Evolutionary conservation across 2,888 invertebrate species (phyloP).

Genomic region (Busseola fusca): DNA sequence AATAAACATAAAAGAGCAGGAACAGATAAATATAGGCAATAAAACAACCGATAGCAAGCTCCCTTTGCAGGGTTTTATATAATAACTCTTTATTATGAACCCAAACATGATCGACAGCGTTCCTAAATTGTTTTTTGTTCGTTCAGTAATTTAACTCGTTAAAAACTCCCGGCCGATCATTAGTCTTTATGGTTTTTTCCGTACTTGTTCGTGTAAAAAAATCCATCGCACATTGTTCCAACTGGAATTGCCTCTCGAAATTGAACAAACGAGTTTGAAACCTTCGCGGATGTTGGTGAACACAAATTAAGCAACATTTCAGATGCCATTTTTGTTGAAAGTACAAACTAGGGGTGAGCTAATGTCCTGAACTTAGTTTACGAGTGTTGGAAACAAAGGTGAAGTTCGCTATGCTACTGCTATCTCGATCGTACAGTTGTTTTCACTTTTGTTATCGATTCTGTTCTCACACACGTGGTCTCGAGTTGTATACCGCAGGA

Average conservation of each 20-base stretch:
- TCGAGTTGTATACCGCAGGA: slow-evolving; percentile 39
- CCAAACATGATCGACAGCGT: slow-evolving; percentile 29
- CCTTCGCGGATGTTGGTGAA: slow-evolving; percentile 59
- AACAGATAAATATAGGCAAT: slow-evolving; percentile 17
- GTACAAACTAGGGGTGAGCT: slow-evolving; percentile 62
- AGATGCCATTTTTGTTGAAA: slow-evolving; percentile 69
- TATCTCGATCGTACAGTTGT: slow-evolving; percentile 62
- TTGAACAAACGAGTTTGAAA: slow-evolving; percentile 66
- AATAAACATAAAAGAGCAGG: slow-evolving; percentile 29
- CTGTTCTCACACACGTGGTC: slow-evolving; percentile 29
- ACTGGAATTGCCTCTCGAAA: slow-evolving; percentile 56
- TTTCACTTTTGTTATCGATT: slow-evolving; percentile 55
- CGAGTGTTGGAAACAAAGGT: slow-evolving; percentile 63
- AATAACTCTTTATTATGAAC: slow-evolving; percentile 38
- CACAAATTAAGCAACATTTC: slow-evolving; percentile 72
- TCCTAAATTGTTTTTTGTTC: slow-evolving; percentile 50
- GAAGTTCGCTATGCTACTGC: slow-evolving; percentile 57
- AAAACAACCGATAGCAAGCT: slow-evolving; percentile 24
- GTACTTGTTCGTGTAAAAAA: slow-evolving; percentile 44
- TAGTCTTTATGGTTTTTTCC: slow-evolving; percentile 49
- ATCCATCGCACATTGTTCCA: slow-evolving; percentile 41
- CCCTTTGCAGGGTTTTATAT: slow-evolving; percentile 23
- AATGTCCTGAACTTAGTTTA: slow-evolving; percentile 64
- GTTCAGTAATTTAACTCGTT: slow-evolving; percentile 48
- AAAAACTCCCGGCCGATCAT: slow-evolving; percentile 48